Evolutionary conservation across 1,140 invertebrate genomes (phyloP).

Genomic region (Spodoptera litura): DNA sequence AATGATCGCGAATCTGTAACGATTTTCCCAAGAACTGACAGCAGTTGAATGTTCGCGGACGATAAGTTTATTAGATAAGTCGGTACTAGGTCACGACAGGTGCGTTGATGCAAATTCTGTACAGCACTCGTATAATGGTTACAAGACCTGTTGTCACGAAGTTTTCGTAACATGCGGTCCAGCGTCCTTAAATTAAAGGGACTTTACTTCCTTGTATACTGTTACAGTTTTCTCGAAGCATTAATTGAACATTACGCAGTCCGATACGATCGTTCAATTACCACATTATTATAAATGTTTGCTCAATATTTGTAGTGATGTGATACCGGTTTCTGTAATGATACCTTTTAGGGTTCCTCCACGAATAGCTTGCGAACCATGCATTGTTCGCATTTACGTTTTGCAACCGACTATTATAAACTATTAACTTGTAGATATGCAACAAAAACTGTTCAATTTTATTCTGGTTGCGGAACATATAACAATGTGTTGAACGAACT

Average conservation of each 20-base stretch:
- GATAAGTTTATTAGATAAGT: constrained; percentile 67
- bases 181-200: constrained; percentile 72
- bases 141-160: constrained; percentile 65
- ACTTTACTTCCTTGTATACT: constrained; percentile 75
- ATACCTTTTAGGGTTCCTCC: constrained; percentile 55
- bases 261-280: constrained; percentile 66
- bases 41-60: constrained; percentile 53
- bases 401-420: constrained; percentile 22
- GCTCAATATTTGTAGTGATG: constrained; percentile 57
- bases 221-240: constrained; percentile 61
- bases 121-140: constrained; percentile 49
- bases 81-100: constrained; percentile 57
- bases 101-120: constrained; percentile 71
- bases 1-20: constrained; percentile 49
- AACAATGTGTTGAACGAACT: constrained; percentile 45
- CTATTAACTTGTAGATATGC: constrained; percentile 35
- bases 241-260: constrained; percentile 72
- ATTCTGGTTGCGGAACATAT: constrained; percentile 42
- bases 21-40: constrained; percentile 53
- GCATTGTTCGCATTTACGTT: constrained; percentile 1
- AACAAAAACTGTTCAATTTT: constrained; percentile 47
- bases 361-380: constrained; percentile 2
- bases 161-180: constrained; percentile 64
- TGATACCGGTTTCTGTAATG: constrained; percentile 53
- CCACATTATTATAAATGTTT: constrained; percentile 65